phyloP scores from a whole-genome alignment of 2,797 vertebrate genomes.

The Hafferia zeledoni region DNA sequence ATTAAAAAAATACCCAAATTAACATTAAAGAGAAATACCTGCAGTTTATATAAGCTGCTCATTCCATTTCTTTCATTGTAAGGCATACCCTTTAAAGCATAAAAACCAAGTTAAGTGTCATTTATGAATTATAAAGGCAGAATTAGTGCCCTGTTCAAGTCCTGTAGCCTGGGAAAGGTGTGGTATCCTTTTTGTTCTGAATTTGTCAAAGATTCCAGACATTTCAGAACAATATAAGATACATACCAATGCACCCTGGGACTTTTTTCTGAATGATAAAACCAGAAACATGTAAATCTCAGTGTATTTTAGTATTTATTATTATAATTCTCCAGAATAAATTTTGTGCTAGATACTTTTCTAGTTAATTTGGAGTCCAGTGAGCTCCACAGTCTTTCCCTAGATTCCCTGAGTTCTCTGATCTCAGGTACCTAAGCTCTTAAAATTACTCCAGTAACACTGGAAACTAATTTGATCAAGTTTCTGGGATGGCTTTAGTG shows the following conservation, averaged over 20 bases:
- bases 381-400: not conserved
- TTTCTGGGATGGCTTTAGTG: not conserved
- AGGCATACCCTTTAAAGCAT: conserved; percentile 83
- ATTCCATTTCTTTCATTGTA: conserved; percentile 91
- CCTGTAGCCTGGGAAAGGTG: not conserved
- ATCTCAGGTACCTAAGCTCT: not conserved
- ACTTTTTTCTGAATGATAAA: not conserved
- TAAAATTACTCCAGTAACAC: not conserved
- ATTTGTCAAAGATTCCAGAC: not conserved
- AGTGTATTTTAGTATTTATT: not conserved
- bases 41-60: conserved; percentile 96
- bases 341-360: not conserved
- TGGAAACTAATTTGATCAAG: not conserved
- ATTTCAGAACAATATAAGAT: not conserved
- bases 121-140: not conserved
- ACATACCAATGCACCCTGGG: not conserved
- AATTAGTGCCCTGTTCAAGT: not conserved
- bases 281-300: not conserved
- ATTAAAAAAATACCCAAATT: not conserved
- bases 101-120: not conserved
- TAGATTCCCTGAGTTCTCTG: not conserved
- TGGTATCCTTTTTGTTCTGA: not conserved
- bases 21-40: conserved; percentile 83
- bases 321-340: not conserved
- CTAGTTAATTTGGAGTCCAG: not conserved